These are phyloP conservation scores for Ambastaia sidthimunki DNA, from an alignment of 2,797 vertebrate genomes.

Conservation along the genomic window DNA sequence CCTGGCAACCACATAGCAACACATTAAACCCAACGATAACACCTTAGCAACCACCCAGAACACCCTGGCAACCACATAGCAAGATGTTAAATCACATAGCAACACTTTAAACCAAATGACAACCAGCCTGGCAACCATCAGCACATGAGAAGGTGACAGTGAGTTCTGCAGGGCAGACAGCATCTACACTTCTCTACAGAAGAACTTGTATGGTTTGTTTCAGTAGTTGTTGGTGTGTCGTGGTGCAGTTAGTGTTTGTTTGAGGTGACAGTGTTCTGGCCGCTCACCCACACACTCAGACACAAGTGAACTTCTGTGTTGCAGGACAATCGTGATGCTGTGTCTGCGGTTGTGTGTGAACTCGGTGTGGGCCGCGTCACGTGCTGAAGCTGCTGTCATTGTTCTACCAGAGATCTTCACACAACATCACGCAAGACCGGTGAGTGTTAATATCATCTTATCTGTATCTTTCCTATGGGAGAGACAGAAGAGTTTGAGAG, in stretches of 20 bases:
- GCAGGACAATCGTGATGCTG: constrained; percentile 87
- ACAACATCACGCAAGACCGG: neutral
- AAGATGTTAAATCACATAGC: neutral
- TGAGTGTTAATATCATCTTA: neutral
- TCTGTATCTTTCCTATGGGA: neutral
- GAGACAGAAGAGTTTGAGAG: neutral
- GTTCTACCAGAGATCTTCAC: constrained; percentile 44
- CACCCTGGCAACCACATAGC: too few relatives aligned
- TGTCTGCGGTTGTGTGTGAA: constrained; percentile 80
- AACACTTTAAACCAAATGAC: too few relatives aligned
- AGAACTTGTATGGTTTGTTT: too few relatives aligned
- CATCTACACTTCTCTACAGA: too few relatives aligned
- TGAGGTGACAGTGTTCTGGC: constrained; percentile 27
- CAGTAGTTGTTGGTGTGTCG: too few relatives aligned
- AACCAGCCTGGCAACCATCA: too few relatives aligned
- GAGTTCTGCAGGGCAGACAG: too few relatives aligned
- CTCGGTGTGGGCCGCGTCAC: constrained; percentile 77
- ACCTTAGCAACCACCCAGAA: too few relatives aligned
- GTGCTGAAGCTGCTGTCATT: constrained; percentile 62
- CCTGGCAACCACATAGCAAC: too few relatives aligned
- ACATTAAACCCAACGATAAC: too few relatives aligned
- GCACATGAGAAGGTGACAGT: too few relatives aligned
- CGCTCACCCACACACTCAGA: constrained; percentile 74
- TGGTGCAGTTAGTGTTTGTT: too few relatives aligned
- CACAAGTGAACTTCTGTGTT: constrained; percentile 84